Base-by-base conservation (phyloP, 2,888 invertebrate genomes). In the Heliconius charithonia region DNA sequence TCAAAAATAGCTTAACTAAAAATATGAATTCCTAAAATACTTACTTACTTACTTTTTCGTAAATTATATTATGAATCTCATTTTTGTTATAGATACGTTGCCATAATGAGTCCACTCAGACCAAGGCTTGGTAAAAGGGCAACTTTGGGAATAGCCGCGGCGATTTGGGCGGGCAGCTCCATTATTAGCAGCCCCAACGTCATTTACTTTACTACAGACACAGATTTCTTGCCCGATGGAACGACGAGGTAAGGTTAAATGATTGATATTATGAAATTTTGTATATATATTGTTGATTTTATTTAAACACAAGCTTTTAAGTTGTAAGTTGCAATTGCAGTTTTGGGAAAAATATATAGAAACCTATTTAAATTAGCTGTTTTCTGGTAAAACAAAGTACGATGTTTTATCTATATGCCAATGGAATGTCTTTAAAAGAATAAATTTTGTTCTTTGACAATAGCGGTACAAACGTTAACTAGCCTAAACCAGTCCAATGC, bases 31-130 rank as follows among this genome's bases (percentile, higher is more conserved):
- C 56, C 22, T 3, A n/a, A 22, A 59, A 56, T 4, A n/a, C n/a
- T n/a, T n/a, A n/a, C n/a, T 13, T 4, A 27, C 13, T 4, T n/a
- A 67, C 10, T 67, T 67, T n/a, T 37, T n/a, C 6, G 3, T 19
- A 69, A 45, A 25, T 29, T 32, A 41, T 41, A 13, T 69, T 19
- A 45, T 45, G 4, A 27, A 29, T 56, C 13, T 29, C 27, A 25
- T 67, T 16, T n/a, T 19, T 76, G 59, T 80, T 93, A 3, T 95
- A 99, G 99, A 89, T 99, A 99, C 90, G 97, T 98, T 93, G 99
- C 99, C 76, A 99, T 99, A 86, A 98, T 99, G 96, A 98, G 98
- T 87, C 99, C 99, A 0, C 94, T 99, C 80, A 96, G 97, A 81
- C 99, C 98, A 3, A 95, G 99, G 77, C 97, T 99, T 96, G 98